Evolutionary conservation across 64 coral and sea anemone genomes (phyloP), one percentile per base, ranked within the genome.

Genomic region (Pachyseris speciosa): DNA sequence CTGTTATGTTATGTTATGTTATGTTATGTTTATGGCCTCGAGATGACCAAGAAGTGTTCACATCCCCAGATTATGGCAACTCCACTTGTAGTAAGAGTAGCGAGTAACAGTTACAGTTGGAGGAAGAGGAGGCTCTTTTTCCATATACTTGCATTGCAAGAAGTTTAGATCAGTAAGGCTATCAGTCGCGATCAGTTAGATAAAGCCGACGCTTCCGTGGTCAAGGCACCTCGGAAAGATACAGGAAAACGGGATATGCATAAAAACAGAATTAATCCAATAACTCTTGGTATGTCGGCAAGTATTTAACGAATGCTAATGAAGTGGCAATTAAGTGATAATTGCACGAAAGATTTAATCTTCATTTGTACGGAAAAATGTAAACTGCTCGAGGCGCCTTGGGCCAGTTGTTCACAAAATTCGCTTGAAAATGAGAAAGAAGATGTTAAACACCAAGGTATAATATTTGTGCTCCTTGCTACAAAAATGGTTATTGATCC

Each of bases 261-360:
- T 13, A 39, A 37, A 63, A 38, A 79, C 49, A 17, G 2, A 24
- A 41, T 39, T 58, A 81, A 81, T 37, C 22, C 8, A 41, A 25
- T n/a, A 26, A 36, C 22, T 81, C 33, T 3, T 63, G 77, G 51
- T 63, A 81, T 81, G 77, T 61, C 50, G 25, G 19, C 77, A 61
- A 81, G 51, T 40, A 81, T 81, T 81, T 81, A 61, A 63, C 53
- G 26, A 61, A 81, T 61, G 77, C 19, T 32, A 37, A 57, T 63
- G 53, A 81, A 7, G 16, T 63, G 77, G 63, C 63, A 81, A 63
- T 81, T 8, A 24, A 34, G 31, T 80, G 13, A n/a, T 38, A 58
- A 80, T 80, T 58, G 32, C 5, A 7, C 32, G 38, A 80, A 36
- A 17, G 27, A 71, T 38, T 71, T 39, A 37, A 38, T 39, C 67